Evolutionary conservation across 2,888 invertebrate genomes (phyloP), one percentile per base, ranked within the genome.

Genomic region (Vandiemenella viatica): DNA sequence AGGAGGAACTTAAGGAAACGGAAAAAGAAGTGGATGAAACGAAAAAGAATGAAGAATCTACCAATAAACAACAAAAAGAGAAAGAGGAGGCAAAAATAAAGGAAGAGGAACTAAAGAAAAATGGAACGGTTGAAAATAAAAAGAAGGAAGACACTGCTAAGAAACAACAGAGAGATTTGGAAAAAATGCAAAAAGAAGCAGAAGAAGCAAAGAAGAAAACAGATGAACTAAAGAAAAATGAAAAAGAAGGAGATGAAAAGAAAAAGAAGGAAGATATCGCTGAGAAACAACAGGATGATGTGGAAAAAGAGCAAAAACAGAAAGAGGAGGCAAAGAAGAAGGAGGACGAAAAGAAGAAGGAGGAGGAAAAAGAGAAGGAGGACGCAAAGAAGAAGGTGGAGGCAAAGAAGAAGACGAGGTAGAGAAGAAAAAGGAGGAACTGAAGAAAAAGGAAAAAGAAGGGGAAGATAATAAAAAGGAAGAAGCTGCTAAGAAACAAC

Each of bases 401-500:
- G 10, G 45, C 2, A 20, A 37, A n/a, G 23, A 46, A 16, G 21
- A 47, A n/a, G 2, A 13, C 32, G n/a, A 32, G 4, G n/a, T n/a
- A 48, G 22, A 46, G 21, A 37, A 40, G 20, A 20, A 46, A 38
- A 23, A 26, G 42, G 21, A 37, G 43, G 16, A 50, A 4, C 16
- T 26, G 15, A 20, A 19, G 26, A 7, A 45, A 40, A n/a, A 43
- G 49, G 22, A 19, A 26, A 23, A 48, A 32, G 22, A 37, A 23
- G 32, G 43, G 16, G 42, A n/a, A 53, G 8, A 49, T 50, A 45
- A 26, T 53, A 16, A 57, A 52, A 19, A 40, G 46, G 22, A 50
- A 56, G 18, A 53, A 56, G 19, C 43, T 48, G 47, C 54, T 57
- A 22, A 53, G 2, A 49, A 55, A 32, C 46, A 46, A 32, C 3